Percentiles rank a stretch among this genome's conserved stretches.
These are phyloP conservation scores for Gallinago nigripennis DNA, from an alignment of 2,797 vertebrate species.

Conservation along the genomic window DNA sequence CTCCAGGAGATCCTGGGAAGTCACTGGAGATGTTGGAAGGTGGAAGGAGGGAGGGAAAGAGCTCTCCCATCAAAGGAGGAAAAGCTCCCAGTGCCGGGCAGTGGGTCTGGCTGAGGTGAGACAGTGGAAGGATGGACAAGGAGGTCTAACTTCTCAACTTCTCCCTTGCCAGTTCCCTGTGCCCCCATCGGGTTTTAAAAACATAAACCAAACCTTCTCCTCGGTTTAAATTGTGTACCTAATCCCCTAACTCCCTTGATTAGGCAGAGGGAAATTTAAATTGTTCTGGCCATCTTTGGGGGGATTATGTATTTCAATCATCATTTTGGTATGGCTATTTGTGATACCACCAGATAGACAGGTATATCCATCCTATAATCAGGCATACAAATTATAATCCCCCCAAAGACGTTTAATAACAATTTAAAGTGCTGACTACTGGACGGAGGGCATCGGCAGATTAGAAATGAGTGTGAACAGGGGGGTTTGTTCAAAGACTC, in stretches of 20 bases:
- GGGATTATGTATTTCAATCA: constrained; percentile 82
- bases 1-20: neutral
- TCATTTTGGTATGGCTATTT: constrained; percentile 77
- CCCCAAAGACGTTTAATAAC: constrained; percentile 73
- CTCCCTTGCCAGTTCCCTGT: neutral
- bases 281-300: constrained; percentile 80
- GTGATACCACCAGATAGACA: constrained; percentile 71
- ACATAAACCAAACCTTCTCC: constrained; percentile 45
- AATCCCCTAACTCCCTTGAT: constrained; percentile 77
- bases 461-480: constrained; percentile 23
- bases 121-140: neutral
- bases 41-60: neutral
- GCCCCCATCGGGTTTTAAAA: constrained; percentile 35
- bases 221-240: constrained; percentile 56
- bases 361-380: constrained; percentile 76
- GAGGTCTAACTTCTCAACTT: neutral
- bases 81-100: neutral
- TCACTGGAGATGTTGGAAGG: neutral
- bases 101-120: neutral
- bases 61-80: fast-evolving
- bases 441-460: constrained; percentile 64
- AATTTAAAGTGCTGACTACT: constrained; percentile 67
- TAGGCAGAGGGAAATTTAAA: constrained; percentile 77
- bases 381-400: constrained; percentile 79
- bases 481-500: constrained; percentile 42